A percentile compares a stretch with the other conserved stretches of the same genome.
These are phyloP conservation scores for Uloborus plumipes DNA, from an alignment of 2,888 invertebrate species.

Conservation along the genomic window DNA sequence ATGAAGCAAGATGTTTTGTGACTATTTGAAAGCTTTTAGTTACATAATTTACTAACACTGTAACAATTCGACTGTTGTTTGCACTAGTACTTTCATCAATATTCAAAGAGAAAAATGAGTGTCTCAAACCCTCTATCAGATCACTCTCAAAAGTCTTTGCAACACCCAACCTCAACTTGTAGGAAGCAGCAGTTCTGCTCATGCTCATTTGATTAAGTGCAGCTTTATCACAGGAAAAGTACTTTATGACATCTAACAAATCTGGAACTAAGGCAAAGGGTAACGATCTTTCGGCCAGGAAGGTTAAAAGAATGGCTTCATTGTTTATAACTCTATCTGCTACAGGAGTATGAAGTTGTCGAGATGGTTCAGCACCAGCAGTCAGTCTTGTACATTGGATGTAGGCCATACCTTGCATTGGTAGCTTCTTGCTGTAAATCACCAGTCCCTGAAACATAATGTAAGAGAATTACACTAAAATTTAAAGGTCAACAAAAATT, in stretches of 20 bases:
- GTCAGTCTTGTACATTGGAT: neutral
- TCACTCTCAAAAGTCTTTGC: neutral
- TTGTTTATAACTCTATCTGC: conserved; percentile 5
- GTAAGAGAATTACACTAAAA: too few species aligned
- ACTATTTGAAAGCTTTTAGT: neutral
- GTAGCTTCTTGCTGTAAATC: neutral
- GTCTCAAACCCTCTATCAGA: neutral
- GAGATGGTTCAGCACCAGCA: neutral
- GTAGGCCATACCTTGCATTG: neutral
- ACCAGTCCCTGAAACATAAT: too few species aligned
- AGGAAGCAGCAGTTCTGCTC: neutral
- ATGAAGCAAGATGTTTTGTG: conserved; percentile 20
- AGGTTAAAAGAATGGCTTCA: neutral
- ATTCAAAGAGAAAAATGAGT: neutral
- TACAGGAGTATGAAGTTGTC: neutral
- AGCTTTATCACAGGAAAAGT: too few species aligned
- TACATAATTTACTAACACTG: conserved; percentile 8
- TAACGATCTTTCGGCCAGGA: conserved; percentile 6
- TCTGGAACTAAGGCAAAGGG: neutral
- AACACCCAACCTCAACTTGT: conserved; percentile 3
- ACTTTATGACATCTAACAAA: too few species aligned
- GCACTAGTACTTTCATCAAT: conserved; percentile 1
- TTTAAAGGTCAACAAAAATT: too few species aligned
- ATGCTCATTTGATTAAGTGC: neutral
- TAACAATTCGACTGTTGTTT: conserved; percentile 6